These are phyloP conservation scores for Synanthedon tipuliformis DNA, from an alignment of 2,888 invertebrate genomes.

Conservation along the genomic window DNA sequence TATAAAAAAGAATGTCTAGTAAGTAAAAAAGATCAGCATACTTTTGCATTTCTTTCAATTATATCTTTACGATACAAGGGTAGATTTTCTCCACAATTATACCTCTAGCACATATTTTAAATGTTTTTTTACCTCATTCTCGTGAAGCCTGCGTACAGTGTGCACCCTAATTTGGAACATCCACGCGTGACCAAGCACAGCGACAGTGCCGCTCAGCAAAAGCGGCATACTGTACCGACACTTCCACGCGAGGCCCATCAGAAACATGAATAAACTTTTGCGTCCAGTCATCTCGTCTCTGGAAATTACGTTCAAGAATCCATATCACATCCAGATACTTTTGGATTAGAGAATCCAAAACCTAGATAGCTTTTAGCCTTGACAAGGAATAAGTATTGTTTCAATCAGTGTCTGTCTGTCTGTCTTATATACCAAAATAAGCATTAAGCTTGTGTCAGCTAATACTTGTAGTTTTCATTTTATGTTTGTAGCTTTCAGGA, in stretches of 20 bases:
- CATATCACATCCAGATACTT: too few relatives aligned
- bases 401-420: background rate
- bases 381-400: too few relatives aligned
- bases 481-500: too few relatives aligned
- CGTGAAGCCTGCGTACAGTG: conserved; percentile 46
- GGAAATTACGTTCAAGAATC: conserved; percentile 2
- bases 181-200: conserved; percentile 59
- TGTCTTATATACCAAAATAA: too few relatives aligned
- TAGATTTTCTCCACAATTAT: background rate
- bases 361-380: too few relatives aligned
- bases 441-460: too few relatives aligned
- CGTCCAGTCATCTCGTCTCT: conserved; percentile 39
- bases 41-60: background rate
- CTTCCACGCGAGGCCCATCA: conserved; percentile 64
- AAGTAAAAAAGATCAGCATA: too few relatives aligned
- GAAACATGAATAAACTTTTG: conserved; percentile 60
- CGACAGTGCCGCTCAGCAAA: conserved; percentile 56
- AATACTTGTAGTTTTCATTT: too few relatives aligned
- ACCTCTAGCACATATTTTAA: background rate
- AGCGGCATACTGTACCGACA: conserved; percentile 63
- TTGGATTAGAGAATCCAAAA: too few relatives aligned
- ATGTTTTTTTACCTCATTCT: conserved; percentile 38
- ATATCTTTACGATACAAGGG: too few relatives aligned
- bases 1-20: too few relatives aligned
- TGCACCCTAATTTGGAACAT: conserved; percentile 63